These are phyloP conservation scores for Loxodonta africana DNA, from an alignment of 2,113 vertebrate species.

Conservation along the genomic window DNA sequence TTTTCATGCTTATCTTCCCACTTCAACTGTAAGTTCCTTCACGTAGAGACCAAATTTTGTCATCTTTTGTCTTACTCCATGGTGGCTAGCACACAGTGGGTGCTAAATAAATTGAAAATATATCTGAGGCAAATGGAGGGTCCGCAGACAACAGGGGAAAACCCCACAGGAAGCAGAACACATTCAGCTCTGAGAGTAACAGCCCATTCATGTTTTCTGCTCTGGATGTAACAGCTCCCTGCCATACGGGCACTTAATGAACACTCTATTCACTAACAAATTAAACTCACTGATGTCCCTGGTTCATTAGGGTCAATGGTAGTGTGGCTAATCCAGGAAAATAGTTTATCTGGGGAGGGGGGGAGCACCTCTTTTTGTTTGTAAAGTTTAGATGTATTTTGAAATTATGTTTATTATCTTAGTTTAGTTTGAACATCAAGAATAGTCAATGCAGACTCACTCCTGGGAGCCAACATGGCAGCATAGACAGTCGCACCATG, in stretches of 20 bases:
- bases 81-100: conserved; percentile 41
- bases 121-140: conserved; percentile 62
- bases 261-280: conserved; percentile 31
- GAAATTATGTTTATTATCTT: conserved; percentile 30
- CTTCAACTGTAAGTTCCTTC: conserved; percentile 30
- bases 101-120: conserved; percentile 59
- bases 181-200: conserved; percentile 31
- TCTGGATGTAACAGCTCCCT: background rate
- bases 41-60: background rate
- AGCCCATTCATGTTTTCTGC: conserved; percentile 40
- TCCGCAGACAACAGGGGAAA: conserved; percentile 65
- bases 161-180: conserved; percentile 48
- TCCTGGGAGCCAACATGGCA: too few relatives aligned
- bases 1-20: background rate
- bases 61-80: conserved; percentile 9
- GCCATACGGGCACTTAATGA: conserved; percentile 30
- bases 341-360: background rate
- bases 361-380: conserved; percentile 4
- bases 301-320: background rate
- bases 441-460: background rate
- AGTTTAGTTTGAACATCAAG: conserved; percentile 7
- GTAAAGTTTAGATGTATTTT: conserved; percentile 53
- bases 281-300: conserved; percentile 1
- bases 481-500: too few relatives aligned
- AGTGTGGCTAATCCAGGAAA: conserved; percentile 53